Conservation (phyloP, 2,888 invertebrate genomes). For the Athalia circularis region DNA sequence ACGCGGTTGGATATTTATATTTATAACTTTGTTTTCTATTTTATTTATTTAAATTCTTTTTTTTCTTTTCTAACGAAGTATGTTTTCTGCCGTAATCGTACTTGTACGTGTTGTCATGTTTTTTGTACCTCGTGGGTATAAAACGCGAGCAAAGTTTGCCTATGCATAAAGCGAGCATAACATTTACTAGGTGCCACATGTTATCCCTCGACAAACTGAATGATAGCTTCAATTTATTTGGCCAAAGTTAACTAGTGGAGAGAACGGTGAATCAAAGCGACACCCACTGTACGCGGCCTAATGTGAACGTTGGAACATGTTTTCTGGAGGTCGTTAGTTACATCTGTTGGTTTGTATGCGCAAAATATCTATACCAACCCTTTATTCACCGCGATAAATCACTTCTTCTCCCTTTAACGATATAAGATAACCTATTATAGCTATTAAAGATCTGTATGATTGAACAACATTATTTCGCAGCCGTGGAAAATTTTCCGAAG, state of each 20-base stretch:
- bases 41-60: no score
- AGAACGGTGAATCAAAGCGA: conserved; percentile 25
- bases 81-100: no score
- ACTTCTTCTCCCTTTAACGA: not conserved
- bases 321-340: conserved; percentile 32
- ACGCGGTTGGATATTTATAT: not conserved
- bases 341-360: conserved; percentile 16
- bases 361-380: not conserved
- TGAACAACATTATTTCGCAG: no score
- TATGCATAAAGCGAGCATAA: not conserved
- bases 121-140: not conserved
- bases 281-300: not conserved
- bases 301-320: conserved; percentile 13
- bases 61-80: no score
- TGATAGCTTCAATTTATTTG: conserved; percentile 28
- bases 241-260: not conserved
- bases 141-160: not conserved
- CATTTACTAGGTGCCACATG: conserved; percentile 27
- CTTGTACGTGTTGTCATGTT: not conserved
- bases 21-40: not conserved
- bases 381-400: conserved; percentile 21
- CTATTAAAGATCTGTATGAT: no score
- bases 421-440: no score
- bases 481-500: no score
- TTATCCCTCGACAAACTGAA: conserved; percentile 17